A percentile compares a stretch with the other conserved stretches of the same genome.
Evolutionary conservation across 2,797 vertebrate genomes (phyloP).

Genomic region (Microtus agrestis): DNA sequence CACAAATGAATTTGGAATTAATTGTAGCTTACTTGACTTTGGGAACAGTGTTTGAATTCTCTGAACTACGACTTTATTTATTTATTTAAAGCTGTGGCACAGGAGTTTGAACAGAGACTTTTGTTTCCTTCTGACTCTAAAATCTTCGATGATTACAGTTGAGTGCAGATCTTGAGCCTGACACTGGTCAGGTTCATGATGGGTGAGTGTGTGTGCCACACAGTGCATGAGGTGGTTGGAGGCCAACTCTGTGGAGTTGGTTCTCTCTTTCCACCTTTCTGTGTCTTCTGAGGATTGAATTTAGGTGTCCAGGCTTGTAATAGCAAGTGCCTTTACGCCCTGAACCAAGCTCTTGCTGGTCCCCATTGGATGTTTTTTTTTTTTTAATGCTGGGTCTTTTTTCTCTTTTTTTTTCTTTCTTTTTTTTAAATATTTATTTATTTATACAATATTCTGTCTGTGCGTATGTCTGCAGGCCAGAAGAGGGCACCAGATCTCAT

Average conservation of each 20-base stretch:
- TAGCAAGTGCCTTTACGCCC: background rate
- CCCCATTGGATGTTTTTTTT: conserved; percentile 17
- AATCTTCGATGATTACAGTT: conserved; percentile 6
- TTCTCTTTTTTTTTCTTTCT: too few species aligned
- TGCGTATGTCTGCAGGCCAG: too few species aligned
- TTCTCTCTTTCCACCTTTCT: background rate
- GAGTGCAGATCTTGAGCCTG: background rate
- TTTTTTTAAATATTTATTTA: too few species aligned
- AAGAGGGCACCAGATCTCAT: too few species aligned
- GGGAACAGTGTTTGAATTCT: conserved; percentile 35
- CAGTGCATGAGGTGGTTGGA: background rate
- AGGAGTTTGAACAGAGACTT: conserved; percentile 26
- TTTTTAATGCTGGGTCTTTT: too few species aligned
- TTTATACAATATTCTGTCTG: too few species aligned
- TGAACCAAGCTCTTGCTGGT: background rate
- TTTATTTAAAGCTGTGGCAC: background rate
- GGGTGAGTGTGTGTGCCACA: background rate
- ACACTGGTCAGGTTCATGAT: background rate
- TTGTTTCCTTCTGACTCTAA: conserved; percentile 27
- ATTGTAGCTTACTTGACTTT: background rate
- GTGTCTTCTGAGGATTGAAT: background rate
- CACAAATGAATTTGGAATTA: conserved; percentile 38
- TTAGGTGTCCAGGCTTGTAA: background rate
- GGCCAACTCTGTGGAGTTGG: background rate
- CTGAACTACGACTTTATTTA: background rate